Evolutionary conservation across 2,888 invertebrate species (phyloP).

Genomic region (Nycteola revayana): DNA sequence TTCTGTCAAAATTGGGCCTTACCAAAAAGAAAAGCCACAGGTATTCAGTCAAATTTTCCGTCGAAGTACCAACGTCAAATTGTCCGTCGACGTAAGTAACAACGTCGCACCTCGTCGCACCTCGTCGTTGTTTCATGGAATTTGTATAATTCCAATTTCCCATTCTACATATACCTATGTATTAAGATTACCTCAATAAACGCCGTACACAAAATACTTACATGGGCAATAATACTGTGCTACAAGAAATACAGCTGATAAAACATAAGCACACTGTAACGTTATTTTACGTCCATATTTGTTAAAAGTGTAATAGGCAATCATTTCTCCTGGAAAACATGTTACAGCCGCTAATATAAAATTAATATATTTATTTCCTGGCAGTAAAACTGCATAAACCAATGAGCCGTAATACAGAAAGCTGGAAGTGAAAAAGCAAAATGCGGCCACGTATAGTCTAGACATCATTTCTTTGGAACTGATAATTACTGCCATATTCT

Average conservation of each 20-base stretch:
- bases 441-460: conserved; percentile 51
- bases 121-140: too few species aligned
- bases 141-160: too few species aligned
- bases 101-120: too few species aligned
- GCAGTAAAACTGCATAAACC: conserved; percentile 56
- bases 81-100: too few species aligned
- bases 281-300: conserved; percentile 57
- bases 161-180: too few species aligned
- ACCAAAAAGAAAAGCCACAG: too few species aligned
- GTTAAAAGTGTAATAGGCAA: conserved; percentile 54
- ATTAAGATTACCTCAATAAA: too few species aligned
- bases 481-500: conserved; percentile 52
- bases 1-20: too few species aligned
- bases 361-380: conserved; percentile 65
- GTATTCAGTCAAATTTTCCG: too few species aligned
- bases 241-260: conserved; percentile 51
- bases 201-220: too few species aligned
- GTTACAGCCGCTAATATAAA: conserved; percentile 55
- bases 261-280: conserved; percentile 52
- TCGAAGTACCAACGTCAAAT: too few species aligned
- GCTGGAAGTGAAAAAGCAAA: conserved; percentile 62
- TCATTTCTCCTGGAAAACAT: conserved; percentile 62
- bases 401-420: conserved; percentile 62
- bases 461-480: conserved; percentile 59
- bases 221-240: conserved; percentile 55